These are phyloP conservation scores for Adineta ricciae DNA, from an alignment of 2,888 invertebrate genomes.

Conservation along the genomic window DNA sequence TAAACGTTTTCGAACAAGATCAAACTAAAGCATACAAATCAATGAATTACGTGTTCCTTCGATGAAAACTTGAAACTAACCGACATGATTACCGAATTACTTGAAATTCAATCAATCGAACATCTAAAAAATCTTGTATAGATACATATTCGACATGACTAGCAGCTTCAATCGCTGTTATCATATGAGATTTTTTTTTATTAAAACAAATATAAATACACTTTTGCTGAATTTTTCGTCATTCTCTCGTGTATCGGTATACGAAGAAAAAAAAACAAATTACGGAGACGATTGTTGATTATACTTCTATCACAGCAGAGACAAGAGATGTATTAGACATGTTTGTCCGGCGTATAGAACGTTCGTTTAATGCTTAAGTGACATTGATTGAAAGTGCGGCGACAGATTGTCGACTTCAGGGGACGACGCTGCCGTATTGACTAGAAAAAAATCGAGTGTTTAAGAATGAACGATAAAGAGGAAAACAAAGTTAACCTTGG, in stretches of 20 bases:
- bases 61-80: neutral
- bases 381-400: slow-evolving; percentile 3
- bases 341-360: neutral
- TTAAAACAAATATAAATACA: too few species aligned
- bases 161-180: too few species aligned
- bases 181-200: too few species aligned
- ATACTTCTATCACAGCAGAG: neutral
- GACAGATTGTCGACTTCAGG: neutral
- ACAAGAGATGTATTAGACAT: neutral
- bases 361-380: neutral
- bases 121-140: too few species aligned
- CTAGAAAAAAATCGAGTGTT: neutral
- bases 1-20: slow-evolving; percentile 9
- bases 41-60: too few species aligned
- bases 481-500: neutral
- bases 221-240: too few species aligned
- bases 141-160: too few species aligned
- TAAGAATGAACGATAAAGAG: neutral
- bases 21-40: neutral
- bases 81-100: neutral
- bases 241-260: too few species aligned
- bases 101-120: too few species aligned
- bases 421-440: neutral
- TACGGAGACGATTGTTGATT: neutral
- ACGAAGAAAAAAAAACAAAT: neutral